These are phyloP conservation scores for Listronotus oregonensis DNA, from an alignment of 1,140 invertebrate species.

Conservation along the genomic window DNA sequence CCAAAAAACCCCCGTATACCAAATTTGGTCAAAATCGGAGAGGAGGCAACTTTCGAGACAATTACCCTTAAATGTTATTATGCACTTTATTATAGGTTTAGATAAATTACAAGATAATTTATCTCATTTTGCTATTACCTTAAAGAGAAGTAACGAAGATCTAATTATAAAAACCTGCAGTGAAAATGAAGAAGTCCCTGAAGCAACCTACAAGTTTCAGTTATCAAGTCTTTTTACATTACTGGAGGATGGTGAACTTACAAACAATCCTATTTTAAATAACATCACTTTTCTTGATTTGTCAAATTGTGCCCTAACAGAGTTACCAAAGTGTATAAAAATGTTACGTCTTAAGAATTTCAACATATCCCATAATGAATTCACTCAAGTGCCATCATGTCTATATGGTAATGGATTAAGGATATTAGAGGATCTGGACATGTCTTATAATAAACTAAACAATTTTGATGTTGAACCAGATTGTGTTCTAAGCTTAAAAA, in stretches of 20 bases:
- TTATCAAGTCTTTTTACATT: conserved; percentile 6
- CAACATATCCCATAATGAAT: conserved; percentile 28
- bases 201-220: not conserved
- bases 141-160: not conserved
- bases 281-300: conserved; percentile 23
- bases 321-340: conserved; percentile 15
- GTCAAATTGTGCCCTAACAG: conserved; percentile 21
- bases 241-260: not conserved
- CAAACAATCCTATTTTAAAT: not conserved
- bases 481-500: conserved; percentile 19
- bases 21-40: too few species aligned
- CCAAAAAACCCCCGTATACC: too few species aligned
- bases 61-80: too few species aligned
- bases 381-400: conserved; percentile 18
- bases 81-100: conserved; percentile 5
- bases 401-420: conserved; percentile 15
- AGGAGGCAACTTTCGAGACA: too few species aligned
- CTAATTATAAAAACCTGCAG: not conserved
- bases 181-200: not conserved
- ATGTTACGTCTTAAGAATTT: conserved; percentile 8
- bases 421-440: conserved; percentile 18
- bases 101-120: not conserved
- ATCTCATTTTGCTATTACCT: not conserved
- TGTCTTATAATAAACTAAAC: conserved; percentile 20
- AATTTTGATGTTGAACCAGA: conserved; percentile 25